Percentiles rank a stretch among this genome's conserved stretches.
Conservation (phyloP, 1,140 invertebrate genomes). For the Hesperophylax magnus region DNA sequence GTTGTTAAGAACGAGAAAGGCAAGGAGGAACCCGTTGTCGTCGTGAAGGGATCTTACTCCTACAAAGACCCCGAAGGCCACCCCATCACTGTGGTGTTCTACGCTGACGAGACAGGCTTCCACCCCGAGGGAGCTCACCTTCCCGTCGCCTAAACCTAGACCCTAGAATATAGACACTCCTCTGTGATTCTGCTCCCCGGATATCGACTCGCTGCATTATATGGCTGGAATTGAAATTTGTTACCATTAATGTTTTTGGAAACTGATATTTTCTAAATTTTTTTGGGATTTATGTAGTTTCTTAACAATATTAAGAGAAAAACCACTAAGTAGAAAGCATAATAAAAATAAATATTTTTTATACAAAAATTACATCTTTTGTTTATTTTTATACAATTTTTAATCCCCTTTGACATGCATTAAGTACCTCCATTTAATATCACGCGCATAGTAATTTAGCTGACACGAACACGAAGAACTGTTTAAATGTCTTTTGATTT, state of each 20-base stretch:
- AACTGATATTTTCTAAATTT: constrained; percentile 9
- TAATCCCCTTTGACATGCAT: too few relatives aligned
- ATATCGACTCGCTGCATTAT: background rate
- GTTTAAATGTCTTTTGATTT: too few relatives aligned
- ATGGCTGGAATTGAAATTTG: background rate
- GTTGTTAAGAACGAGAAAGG: constrained; percentile 64
- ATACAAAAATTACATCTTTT: too few relatives aligned
- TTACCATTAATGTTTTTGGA: background rate
- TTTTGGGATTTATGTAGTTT: background rate
- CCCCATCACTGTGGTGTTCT: constrained; percentile 78
- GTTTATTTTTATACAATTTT: too few relatives aligned
- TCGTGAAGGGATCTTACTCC: constrained; percentile 65
- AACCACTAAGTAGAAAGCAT: too few relatives aligned
- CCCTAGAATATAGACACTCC: background rate
- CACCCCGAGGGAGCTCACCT: constrained; percentile 81
- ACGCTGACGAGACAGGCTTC: constrained; percentile 86
- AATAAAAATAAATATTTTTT: too few relatives aligned
- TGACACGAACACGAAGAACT: too few relatives aligned
- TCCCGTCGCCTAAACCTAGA: constrained; percentile 70
- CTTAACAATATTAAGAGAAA: too few relatives aligned
- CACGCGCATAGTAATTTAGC: too few relatives aligned
- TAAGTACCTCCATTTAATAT: too few relatives aligned
- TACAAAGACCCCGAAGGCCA: constrained; percentile 83
- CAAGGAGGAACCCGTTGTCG: constrained; percentile 64
- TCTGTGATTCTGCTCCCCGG: background rate